phyloP scores from a whole-genome alignment of 1,140 invertebrate genomes.

The Apis laboriosa region DNA sequence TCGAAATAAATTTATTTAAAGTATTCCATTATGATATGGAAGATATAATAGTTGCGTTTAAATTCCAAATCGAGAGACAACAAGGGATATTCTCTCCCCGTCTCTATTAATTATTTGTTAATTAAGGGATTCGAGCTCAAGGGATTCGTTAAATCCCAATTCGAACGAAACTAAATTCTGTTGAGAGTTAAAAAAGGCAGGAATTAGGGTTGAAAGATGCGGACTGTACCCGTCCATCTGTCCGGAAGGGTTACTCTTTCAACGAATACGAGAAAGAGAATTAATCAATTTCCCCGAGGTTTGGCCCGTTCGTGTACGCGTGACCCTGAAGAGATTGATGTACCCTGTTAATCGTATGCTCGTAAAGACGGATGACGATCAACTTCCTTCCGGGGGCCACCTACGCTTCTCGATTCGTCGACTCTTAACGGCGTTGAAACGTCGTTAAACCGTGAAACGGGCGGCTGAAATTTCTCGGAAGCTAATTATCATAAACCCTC shows the following conservation, averaged over 20 bases:
- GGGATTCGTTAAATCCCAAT: too few relatives aligned
- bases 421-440: constrained; percentile 19
- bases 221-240: too few relatives aligned
- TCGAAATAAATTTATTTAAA: too few relatives aligned
- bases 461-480: constrained; percentile 33
- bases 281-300: constrained; percentile 14
- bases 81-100: too few relatives aligned
- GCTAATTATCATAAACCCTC: constrained; percentile 29
- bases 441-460: constrained; percentile 19
- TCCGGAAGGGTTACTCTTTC: background rate
- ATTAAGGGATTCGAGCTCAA: too few relatives aligned
- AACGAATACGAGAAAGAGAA: background rate
- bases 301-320: constrained; percentile 27
- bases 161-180: too few relatives aligned
- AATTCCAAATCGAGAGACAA: too few relatives aligned
- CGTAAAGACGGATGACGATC: constrained; percentile 64
- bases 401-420: constrained; percentile 52
- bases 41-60: too few relatives aligned
- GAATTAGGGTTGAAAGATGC: constrained; percentile 5
- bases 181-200: too few relatives aligned
- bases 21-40: too few relatives aligned
- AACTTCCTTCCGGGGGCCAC: constrained; percentile 60
- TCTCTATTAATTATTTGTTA: too few relatives aligned
- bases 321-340: constrained; percentile 59
- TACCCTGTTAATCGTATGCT: constrained; percentile 54